Conservation (phyloP, 2,797 vertebrate genomes). For the Adelosebastes latens region DNA sequence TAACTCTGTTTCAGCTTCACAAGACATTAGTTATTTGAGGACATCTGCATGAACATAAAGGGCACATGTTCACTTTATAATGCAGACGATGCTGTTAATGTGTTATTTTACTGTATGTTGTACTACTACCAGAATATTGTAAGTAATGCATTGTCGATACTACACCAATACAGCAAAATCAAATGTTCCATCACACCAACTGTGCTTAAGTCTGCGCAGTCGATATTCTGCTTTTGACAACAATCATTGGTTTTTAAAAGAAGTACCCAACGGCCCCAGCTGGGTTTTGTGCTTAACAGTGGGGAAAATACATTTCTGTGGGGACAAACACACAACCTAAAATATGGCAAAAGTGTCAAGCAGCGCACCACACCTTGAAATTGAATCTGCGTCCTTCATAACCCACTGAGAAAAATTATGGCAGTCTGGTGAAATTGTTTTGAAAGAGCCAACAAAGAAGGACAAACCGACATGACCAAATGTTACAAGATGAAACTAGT, state of each 20-base stretch:
- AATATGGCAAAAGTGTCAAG: slow-evolving; percentile 23
- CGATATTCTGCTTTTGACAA: slow-evolving; percentile 18
- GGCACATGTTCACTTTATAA: not conserved
- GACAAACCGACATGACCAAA: not conserved
- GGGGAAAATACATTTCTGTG: slow-evolving; percentile 14
- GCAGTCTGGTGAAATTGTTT: not conserved
- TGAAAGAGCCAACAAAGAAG: not conserved
- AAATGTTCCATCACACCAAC: slow-evolving; percentile 2
- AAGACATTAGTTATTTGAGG: not conserved
- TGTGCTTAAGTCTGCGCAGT: not conserved
- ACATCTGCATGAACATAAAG: not conserved
- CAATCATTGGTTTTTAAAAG: not conserved
- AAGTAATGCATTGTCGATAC: not conserved
- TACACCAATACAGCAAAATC: not conserved
- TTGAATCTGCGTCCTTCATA: slow-evolving; percentile 6
- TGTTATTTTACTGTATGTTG: not conserved
- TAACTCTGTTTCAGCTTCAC: not conserved
- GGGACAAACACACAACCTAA: not conserved
- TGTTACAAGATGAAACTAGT: not conserved
- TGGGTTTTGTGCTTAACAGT: not conserved
- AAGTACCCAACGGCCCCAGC: not conserved
- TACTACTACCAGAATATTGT: not conserved
- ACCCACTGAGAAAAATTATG: not conserved
- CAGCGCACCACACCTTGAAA: slow-evolving; percentile 31
- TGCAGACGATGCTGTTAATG: not conserved